A percentile compares a stretch with the other conserved stretches of the same genome.
Conservation (phyloP, 2,797 vertebrate genomes). For the Sebastes itinus region DNA sequence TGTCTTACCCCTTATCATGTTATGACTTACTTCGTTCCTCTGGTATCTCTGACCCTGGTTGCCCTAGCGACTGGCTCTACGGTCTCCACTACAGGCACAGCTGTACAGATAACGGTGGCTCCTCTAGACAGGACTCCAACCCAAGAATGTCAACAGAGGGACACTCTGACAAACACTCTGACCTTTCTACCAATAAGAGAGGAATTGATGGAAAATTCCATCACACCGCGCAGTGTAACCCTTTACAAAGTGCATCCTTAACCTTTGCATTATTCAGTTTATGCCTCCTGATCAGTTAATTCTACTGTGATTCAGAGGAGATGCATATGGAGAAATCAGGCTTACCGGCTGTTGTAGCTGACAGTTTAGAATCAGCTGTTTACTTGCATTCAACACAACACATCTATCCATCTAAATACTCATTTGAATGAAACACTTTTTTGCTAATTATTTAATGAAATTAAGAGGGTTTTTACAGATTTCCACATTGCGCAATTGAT, state of each 20-base stretch:
- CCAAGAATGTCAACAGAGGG: too few species aligned
- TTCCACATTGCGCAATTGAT: neutral
- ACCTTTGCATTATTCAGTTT: constrained; percentile 33
- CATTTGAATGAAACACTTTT: neutral
- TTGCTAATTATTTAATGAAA: neutral
- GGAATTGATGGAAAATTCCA: too few species aligned
- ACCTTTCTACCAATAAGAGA: too few species aligned
- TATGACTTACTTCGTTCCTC: too few species aligned
- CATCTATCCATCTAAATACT: neutral
- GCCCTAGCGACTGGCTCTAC: too few species aligned
- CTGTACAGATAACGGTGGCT: too few species aligned
- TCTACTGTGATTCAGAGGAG: constrained; percentile 14
- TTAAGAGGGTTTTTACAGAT: neutral
- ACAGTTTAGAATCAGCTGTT: constrained; percentile 32
- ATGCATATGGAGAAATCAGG: constrained; percentile 30
- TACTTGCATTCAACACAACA: neutral
- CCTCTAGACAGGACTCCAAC: too few species aligned
- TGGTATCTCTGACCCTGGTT: too few species aligned
- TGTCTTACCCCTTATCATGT: too few species aligned
- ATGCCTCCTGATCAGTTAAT: constrained; percentile 1
- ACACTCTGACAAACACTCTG: too few species aligned
- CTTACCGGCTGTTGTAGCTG: constrained; percentile 52
- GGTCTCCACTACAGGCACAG: too few species aligned
- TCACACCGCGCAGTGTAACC: neutral
- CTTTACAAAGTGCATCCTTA: neutral